Evolutionary conservation across 2,113 vertebrate species (phyloP).

Genomic region (Carollia perspicillata): DNA sequence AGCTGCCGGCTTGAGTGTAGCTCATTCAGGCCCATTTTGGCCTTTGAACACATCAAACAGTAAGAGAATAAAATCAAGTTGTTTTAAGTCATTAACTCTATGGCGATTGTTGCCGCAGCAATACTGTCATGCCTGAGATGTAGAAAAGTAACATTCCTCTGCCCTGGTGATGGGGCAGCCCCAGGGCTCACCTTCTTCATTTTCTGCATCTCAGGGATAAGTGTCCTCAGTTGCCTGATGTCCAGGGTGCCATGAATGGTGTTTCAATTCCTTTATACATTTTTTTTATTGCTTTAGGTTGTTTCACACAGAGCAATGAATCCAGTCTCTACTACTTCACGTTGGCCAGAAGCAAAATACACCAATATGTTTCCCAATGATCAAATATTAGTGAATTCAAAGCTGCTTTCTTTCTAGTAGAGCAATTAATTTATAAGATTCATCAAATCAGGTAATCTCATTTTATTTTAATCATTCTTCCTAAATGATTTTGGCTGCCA

Average conservation of each 20-base stretch:
- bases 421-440: conserved; percentile 37
- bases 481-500: neutral
- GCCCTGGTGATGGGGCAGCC: fast-evolving
- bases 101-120: fast-evolving
- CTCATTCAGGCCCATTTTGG: fast-evolving
- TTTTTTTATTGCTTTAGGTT: neutral
- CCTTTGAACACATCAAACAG: fast-evolving
- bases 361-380: neutral
- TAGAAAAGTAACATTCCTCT: fast-evolving
- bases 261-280: neutral
- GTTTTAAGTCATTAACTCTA: neutral
- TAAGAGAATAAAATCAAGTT: neutral
- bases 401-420: conserved; percentile 11
- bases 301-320: neutral
- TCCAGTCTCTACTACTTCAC: neutral
- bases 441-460: conserved; percentile 33
- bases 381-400: conserved; percentile 12
- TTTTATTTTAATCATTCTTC: conserved; percentile 32
- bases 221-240: neutral
- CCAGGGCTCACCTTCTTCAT: neutral
- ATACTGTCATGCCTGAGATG: neutral
- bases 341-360: neutral
- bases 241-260: neutral
- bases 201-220: neutral
- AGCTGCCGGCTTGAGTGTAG: fast-evolving